Conservation (phyloP, 2,888 invertebrate species). For the Drosophila longiperda region DNA sequence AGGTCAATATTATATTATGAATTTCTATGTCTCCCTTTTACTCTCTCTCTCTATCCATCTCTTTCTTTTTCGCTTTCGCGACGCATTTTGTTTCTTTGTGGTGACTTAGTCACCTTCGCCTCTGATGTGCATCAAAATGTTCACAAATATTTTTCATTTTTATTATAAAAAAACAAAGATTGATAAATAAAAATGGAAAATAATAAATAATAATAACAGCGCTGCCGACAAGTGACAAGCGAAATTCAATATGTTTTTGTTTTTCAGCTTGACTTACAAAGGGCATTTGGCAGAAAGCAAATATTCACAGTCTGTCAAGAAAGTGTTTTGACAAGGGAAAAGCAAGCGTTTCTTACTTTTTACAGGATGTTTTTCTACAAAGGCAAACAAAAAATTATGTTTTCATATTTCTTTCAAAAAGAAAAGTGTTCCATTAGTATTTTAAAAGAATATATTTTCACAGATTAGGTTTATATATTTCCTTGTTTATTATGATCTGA, state of each 20-base stretch:
- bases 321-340: background rate
- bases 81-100: constrained; percentile 27
- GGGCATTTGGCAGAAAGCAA: constrained; percentile 16
- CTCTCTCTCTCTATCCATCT: background rate
- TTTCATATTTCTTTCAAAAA: background rate
- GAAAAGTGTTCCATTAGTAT: background rate
- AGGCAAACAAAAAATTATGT: background rate
- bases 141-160: constrained; percentile 70
- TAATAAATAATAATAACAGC: constrained; percentile 24
- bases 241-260: constrained; percentile 71
- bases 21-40: constrained; percentile 33
- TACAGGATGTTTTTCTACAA: background rate
- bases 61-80: background rate
- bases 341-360: background rate
- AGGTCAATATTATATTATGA: constrained; percentile 73
- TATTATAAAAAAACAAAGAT: constrained; percentile 40
- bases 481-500: background rate
- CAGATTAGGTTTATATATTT: background rate
- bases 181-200: constrained; percentile 21
- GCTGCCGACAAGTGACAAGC: constrained; percentile 44
- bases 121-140: constrained; percentile 76
- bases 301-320: background rate
- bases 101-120: constrained; percentile 25
- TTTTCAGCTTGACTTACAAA: constrained; percentile 40
- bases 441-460: background rate